Conservation (phyloP, 2,113 vertebrate genomes). For the Struthidea cinerea region DNA sequence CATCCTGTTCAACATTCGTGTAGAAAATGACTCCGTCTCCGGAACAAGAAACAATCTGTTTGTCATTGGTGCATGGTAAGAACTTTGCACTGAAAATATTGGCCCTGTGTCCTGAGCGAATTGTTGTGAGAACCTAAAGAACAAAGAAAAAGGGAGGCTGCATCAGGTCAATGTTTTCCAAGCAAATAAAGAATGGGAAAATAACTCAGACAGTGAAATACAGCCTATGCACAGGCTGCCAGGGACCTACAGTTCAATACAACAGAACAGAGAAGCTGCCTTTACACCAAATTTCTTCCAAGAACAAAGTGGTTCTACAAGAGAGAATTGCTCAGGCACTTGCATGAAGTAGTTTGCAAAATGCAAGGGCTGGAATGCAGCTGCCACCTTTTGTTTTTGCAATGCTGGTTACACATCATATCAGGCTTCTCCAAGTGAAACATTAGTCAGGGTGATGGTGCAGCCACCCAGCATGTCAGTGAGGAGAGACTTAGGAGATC, state of each 20-base stretch:
- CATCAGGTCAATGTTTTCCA: neutral
- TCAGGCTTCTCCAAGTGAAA: neutral
- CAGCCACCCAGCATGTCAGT: neutral
- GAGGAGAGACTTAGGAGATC: neutral
- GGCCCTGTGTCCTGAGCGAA: conserved; percentile 94
- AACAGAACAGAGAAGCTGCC: neutral
- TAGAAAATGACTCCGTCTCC: conserved; percentile 97
- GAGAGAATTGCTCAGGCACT: neutral
- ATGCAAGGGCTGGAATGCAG: neutral
- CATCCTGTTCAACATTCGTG: conserved; percentile 92
- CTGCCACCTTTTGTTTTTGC: neutral
- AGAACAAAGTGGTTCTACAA: neutral
- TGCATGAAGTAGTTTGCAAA: neutral
- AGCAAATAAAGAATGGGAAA: neutral
- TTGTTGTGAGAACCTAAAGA: conserved; percentile 90
- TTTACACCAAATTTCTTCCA: neutral
- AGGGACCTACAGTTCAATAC: neutral
- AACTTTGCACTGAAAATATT: conserved; percentile 99
- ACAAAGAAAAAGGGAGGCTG: neutral
- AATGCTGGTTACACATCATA: neutral
- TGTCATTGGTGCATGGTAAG: conserved; percentile 92
- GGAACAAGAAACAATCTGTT: conserved; percentile 96
- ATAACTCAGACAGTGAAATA: neutral
- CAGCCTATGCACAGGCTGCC: neutral
- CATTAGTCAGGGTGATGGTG: neutral